Evolutionary conservation across 2,888 invertebrate species (phyloP).

Genomic region (Limnephilus rhombicus): DNA sequence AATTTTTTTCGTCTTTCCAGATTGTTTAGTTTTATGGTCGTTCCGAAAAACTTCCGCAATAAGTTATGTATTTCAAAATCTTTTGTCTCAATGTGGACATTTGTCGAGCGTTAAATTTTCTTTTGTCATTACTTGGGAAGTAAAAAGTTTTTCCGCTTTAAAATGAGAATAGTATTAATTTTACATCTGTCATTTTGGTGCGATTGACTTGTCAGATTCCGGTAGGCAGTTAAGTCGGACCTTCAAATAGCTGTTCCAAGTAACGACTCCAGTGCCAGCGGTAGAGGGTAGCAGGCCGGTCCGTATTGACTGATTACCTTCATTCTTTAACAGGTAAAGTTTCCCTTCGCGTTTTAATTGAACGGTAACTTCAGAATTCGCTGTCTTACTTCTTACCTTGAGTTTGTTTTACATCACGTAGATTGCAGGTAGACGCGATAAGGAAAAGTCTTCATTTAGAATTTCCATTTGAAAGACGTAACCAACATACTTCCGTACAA

Average conservation of each 20-base stretch:
- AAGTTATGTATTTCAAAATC: conserved; percentile 5
- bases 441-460: not conserved
- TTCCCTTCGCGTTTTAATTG: conserved; percentile 13
- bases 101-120: not conserved
- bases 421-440: not conserved
- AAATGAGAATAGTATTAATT: conserved; percentile 8
- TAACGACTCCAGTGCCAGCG: not conserved
- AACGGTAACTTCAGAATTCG: conserved; percentile 15
- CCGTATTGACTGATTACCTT: conserved; percentile 26
- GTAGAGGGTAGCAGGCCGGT: not conserved
- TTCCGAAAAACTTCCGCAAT: not conserved
- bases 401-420: not conserved
- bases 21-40: conserved; percentile 16
- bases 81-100: not conserved
- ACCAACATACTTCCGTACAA: not conserved
- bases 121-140: not conserved
- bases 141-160: not conserved
- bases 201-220: conserved; percentile 4
- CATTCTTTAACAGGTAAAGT: conserved; percentile 11
- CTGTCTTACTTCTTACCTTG: not conserved
- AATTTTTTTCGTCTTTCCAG: conserved; percentile 12
- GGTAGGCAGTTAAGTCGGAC: not conserved
- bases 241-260: not conserved
- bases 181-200: not conserved
- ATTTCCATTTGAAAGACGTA: not conserved